Percentiles rank a stretch among this genome's conserved stretches.
Evolutionary conservation across 2,113 vertebrate genomes (phyloP).

Genomic region (Chiloscyllium plagiosum): DNA sequence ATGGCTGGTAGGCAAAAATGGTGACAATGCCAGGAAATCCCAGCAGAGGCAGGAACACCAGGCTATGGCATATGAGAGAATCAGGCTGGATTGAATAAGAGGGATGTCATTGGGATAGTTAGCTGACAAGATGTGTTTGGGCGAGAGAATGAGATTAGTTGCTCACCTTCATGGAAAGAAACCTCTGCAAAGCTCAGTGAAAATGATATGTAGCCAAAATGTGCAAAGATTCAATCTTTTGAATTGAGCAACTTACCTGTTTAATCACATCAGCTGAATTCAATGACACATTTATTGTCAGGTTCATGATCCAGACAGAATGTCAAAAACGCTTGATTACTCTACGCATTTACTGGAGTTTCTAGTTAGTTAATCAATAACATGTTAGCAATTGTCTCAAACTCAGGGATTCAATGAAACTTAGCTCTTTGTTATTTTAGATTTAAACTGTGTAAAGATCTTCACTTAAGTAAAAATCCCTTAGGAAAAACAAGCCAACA

Average conservation of each 20-base stretch:
- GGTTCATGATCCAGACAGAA: background rate
- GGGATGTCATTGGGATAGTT: no score
- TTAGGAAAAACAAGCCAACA: background rate
- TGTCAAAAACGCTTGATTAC: background rate
- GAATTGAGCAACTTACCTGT: background rate
- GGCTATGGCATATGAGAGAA: no score
- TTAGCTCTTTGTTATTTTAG: background rate
- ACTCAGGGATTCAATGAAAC: conserved; percentile 8
- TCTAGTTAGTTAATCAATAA: background rate
- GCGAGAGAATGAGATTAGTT: no score
- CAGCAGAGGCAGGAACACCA: no score
- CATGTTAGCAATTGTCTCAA: background rate
- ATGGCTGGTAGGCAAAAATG: no score
- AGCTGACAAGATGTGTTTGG: no score
- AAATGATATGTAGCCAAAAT: no score
- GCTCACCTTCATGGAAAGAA: no score
- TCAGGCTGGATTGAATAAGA: no score
- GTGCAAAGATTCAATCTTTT: no score
- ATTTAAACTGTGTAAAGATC: background rate
- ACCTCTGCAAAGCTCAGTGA: no score
- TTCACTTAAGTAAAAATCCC: background rate
- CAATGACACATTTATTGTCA: conserved; percentile 9
- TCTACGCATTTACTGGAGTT: background rate
- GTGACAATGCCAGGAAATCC: no score
- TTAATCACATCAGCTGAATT: background rate